These are phyloP conservation scores for Osedax fenrisi DNA, from an alignment of 2,888 invertebrate species.

Conservation along the genomic window DNA sequence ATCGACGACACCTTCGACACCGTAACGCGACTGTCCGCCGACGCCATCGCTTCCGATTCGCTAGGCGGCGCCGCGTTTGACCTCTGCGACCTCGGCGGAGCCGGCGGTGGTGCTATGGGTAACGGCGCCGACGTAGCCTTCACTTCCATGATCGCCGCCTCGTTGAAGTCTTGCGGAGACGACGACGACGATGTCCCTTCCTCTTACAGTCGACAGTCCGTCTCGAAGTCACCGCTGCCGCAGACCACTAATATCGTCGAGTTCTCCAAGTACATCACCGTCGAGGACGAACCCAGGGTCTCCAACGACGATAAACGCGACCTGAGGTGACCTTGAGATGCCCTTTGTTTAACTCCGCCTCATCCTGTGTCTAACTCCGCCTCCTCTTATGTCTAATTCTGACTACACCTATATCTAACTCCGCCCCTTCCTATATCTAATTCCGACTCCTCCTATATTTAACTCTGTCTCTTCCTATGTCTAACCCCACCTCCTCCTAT, in stretches of 20 bases:
- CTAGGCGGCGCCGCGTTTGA: neutral
- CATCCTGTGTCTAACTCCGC: neutral
- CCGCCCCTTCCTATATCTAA: neutral
- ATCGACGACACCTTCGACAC: too few species aligned
- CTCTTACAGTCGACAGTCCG: neutral
- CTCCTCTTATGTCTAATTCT: neutral
- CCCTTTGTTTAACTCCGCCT: neutral
- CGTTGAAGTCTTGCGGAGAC: slow-evolving; percentile 1
- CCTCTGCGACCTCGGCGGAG: neutral
- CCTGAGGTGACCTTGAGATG: neutral
- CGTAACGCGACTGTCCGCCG: too few species aligned
- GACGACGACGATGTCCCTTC: neutral
- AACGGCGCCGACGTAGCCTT: neutral
- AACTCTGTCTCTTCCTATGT: neutral
- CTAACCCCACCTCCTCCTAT: neutral
- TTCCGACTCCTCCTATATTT: neutral
- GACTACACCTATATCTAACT: too few species aligned
- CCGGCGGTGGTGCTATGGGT: neutral
- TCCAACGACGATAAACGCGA: neutral
- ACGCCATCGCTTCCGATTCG: slow-evolving; percentile 30
- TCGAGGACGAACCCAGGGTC: neutral
- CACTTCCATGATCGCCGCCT: neutral
- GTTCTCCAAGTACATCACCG: neutral
- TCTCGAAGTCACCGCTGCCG: neutral
- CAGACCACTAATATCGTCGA: slow-evolving; percentile 7